These are phyloP conservation scores for Allacma fusca DNA, from an alignment of 2,888 invertebrate species.

Conservation along the genomic window DNA sequence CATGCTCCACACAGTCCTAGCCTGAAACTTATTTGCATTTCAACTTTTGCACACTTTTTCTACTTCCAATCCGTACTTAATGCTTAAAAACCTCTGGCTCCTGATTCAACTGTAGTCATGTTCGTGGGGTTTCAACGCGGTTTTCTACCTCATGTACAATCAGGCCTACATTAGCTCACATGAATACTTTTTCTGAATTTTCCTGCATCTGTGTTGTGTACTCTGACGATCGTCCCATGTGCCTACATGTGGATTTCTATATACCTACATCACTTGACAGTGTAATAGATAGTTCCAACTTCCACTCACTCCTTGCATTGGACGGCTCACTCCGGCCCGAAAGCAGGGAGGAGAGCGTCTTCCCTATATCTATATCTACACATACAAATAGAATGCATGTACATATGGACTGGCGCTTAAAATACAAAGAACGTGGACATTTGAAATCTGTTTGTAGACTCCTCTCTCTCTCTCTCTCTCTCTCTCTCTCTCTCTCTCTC, in stretches of 20 bases:
- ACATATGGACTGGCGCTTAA: not conserved
- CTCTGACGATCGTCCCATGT: not conserved
- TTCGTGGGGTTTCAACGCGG: not conserved
- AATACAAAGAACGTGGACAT: not conserved
- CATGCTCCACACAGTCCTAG: constrained; percentile 7
- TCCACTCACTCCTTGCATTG: no score
- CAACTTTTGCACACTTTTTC: constrained; percentile 44
- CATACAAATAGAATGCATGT: not conserved
- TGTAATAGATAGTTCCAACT: no score
- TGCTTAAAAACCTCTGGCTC: constrained; percentile 27
- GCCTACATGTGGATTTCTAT: no score
- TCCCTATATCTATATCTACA: not conserved
- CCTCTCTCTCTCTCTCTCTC: not conserved
- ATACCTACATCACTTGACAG: no score
- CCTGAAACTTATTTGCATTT: constrained; percentile 44
- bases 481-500: not conserved
- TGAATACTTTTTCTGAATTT: no score
- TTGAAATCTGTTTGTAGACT: not conserved
- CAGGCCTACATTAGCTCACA: not conserved
- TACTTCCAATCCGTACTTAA: constrained; percentile 5
- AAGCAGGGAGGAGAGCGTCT: no score
- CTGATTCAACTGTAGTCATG: not conserved
- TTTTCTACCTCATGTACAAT: not conserved
- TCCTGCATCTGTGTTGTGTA: not conserved
- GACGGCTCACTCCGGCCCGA: no score